Evolutionary conservation across 2,888 invertebrate genomes (phyloP), one percentile per base, ranked within the genome.

Genomic region (Epinotia brunnichana): DNA sequence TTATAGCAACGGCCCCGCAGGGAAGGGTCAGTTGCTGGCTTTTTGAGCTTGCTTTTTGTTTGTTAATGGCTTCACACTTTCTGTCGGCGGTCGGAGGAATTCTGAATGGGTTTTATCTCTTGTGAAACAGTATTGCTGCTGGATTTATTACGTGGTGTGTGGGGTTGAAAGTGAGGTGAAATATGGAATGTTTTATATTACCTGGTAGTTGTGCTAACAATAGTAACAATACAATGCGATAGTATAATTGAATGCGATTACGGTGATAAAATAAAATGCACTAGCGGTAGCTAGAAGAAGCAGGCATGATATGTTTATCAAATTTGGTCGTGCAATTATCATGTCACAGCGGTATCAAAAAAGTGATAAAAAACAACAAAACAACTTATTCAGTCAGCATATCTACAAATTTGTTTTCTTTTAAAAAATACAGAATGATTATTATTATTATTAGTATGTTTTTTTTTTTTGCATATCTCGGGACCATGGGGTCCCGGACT

Each of bases 1-100:
- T 86, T 86, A 86, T 85, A 83, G 83, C 82, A 63, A 86, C 79
- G 67, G 80, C 78, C 62, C 87, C 83, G 39, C 19, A n/a, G 86
- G 86, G 87, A 84, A 75, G 70, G 82, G 81, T 80, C 83, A 79
- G 75, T 62, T 74, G 73, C 73, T 77, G 78, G 57, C 73, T 64
- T 74, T 72, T 73, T 35, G 66, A 74, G 69, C 70, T 62, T 53
- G 64, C 69, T 72, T 75, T 76, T 74, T 76, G 76, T 78, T 76
- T 73, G 73, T 72, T 69, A 69, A 73, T 69, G 69, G 73, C 57
- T 73, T 69, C 73, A 63, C 73, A 69, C 73, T 68, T 73, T 63
- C 63, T 62, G 66, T 29, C 35, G 63, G 67, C 66, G 56, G 69
- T 54, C 54, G 48, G 54, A 41, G 70, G 51, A 51, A 66, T 57